A percentile compares a stretch with the other conserved stretches of the same genome.
These are phyloP conservation scores for Gymnocephalus cernua DNA, from an alignment of 2,113 vertebrate species.

Conservation along the genomic window DNA sequence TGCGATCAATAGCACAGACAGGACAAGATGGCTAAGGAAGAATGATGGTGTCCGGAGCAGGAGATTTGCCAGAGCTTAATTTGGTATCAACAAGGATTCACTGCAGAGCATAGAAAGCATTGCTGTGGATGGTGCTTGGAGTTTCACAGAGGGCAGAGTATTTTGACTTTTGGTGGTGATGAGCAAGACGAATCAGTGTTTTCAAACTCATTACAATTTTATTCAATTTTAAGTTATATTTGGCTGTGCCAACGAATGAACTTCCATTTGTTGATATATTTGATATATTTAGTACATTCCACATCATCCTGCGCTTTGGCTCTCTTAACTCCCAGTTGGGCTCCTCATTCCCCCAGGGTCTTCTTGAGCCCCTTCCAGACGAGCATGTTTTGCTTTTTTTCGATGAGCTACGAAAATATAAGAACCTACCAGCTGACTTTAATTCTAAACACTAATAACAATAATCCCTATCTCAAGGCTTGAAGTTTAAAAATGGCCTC, in stretches of 20 bases:
- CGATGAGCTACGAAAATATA: constrained; percentile 18
- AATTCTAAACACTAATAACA: neutral
- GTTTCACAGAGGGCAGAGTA: neutral
- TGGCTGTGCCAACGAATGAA: neutral
- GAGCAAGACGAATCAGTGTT: neutral
- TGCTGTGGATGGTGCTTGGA: neutral
- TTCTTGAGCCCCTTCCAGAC: constrained; percentile 10
- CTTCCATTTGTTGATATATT: constrained; percentile 20
- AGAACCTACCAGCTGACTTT: neutral
- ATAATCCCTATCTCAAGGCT: constrained; percentile 5
- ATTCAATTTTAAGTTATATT: neutral
- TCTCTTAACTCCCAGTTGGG: constrained; percentile 15
- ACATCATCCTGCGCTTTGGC: constrained; percentile 27
- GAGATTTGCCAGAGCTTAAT: constrained; percentile 47
- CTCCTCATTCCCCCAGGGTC: constrained; percentile 4
- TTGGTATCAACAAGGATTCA: constrained; percentile 30
- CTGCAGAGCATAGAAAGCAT: neutral
- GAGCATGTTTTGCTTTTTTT: constrained; percentile 16
- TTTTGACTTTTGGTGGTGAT: constrained; percentile 13
- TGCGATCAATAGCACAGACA: constrained; percentile 32
- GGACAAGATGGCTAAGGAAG: constrained; percentile 26
- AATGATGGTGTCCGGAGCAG: constrained; percentile 38
- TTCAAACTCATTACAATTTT: neutral
- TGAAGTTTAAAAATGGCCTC: constrained; percentile 11
- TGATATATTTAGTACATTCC: constrained; percentile 37